phyloP scores from a whole-genome alignment of 30 jellyfish, hydroid and myxozoan species.

The Clytia hemisphaerica region DNA sequence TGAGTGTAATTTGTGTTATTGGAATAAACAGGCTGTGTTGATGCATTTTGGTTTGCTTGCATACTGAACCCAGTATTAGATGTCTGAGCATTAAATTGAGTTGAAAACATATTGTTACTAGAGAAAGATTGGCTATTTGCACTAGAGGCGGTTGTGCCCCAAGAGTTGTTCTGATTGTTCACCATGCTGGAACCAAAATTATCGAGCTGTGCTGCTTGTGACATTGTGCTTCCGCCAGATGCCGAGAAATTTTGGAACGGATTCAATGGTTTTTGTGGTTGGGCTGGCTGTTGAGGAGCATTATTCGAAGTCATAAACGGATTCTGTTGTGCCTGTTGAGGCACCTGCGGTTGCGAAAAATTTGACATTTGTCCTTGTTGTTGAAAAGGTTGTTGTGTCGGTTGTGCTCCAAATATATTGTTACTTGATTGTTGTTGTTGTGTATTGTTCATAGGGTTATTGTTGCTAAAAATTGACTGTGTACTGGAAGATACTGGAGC shows the following conservation, averaged over 20 bases:
- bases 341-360: slow-evolving; percentile 11
- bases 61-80: no score
- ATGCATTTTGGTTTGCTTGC: background rate
- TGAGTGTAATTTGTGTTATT: background rate
- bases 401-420: slow-evolving; percentile 41
- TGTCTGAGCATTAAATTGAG: no score
- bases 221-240: slow-evolving; percentile 10
- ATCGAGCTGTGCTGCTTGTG: slow-evolving; percentile 6
- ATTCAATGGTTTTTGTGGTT: slow-evolving; percentile 77
- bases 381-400: slow-evolving; percentile 36
- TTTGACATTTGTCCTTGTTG: slow-evolving; percentile 36
- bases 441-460: background rate
- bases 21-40: background rate
- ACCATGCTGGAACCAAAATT: background rate
- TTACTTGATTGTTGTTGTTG: background rate
- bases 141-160: slow-evolving; percentile 8
- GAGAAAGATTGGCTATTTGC: no score
- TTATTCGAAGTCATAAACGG: slow-evolving; percentile 93
- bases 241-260: slow-evolving; percentile 50
- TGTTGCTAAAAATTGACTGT: background rate
- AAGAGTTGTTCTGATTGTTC: background rate
- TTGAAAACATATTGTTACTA: no score
- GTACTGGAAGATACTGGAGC: background rate
- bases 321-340: slow-evolving; percentile 69
- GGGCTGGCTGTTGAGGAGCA: slow-evolving; percentile 61